These are phyloP conservation scores for Temnothorax curvispinosus DNA, from an alignment of 1,140 invertebrate species.

Conservation along the genomic window DNA sequence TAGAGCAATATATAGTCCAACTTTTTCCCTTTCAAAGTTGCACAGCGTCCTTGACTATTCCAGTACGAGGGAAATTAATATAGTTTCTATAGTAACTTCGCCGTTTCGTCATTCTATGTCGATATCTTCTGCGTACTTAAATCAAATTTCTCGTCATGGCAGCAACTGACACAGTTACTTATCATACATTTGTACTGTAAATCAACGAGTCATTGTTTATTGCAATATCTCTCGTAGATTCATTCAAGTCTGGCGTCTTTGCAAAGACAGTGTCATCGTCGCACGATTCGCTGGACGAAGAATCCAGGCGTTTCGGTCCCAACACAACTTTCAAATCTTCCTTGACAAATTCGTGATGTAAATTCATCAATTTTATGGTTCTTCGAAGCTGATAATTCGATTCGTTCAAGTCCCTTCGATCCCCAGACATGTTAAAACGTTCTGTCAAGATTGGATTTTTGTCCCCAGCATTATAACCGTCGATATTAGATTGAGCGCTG, in stretches of 20 bases:
- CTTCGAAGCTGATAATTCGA: slow-evolving; percentile 52
- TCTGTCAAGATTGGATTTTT: not conserved
- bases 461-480: not conserved
- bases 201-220: not conserved
- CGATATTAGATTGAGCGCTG: not conserved
- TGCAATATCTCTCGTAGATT: not conserved
- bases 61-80: not conserved
- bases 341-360: slow-evolving; percentile 40
- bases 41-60: not conserved
- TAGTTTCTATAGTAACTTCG: not conserved
- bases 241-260: not conserved
- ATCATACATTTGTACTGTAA: not conserved
- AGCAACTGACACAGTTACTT: not conserved
- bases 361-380: slow-evolving; percentile 43
- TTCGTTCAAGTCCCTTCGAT: not conserved
- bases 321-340: slow-evolving; percentile 43
- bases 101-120: not conserved
- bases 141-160: not conserved
- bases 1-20: not conserved
- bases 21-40: not conserved
- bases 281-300: slow-evolving; percentile 31
- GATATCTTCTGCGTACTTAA: not conserved
- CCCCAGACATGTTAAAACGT: not conserved
- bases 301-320: slow-evolving; percentile 35
- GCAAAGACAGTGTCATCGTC: slow-evolving; percentile 29